These are phyloP conservation scores for Cromileptes altivelis DNA, from an alignment of 2,113 vertebrate species.

Conservation along the genomic window DNA sequence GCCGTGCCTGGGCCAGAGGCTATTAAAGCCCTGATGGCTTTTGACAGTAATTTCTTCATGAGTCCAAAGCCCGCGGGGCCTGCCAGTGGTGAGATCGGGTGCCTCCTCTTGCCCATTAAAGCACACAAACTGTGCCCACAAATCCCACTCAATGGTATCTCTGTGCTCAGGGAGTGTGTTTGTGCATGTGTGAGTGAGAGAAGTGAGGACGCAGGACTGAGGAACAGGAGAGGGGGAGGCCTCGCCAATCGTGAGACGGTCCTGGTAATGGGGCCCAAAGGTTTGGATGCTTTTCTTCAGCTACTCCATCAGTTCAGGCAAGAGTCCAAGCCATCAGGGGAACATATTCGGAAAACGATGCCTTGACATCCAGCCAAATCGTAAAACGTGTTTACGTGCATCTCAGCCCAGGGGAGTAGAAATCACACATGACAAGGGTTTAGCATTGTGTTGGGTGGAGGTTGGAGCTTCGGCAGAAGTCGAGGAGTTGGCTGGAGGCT, in stretches of 20 bases:
- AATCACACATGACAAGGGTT: conserved; percentile 70
- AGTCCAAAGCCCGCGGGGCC: conserved; percentile 63
- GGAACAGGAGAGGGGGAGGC: conserved; percentile 39
- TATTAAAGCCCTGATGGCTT: conserved; percentile 82
- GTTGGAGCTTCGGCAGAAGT: conserved; percentile 3
- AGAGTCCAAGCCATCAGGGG: conserved; percentile 63
- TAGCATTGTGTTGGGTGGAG: conserved; percentile 50
- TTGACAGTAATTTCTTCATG: conserved; percentile 85
- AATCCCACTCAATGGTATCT: conserved; percentile 82
- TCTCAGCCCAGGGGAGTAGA: conserved; percentile 65
- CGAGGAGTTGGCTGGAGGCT: conserved; percentile 19
- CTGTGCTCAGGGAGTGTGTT: conserved; percentile 78
- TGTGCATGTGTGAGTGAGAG: conserved; percentile 65
- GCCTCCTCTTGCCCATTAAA: conserved; percentile 81
- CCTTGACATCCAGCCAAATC: conserved; percentile 62
- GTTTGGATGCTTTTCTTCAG: conserved; percentile 66
- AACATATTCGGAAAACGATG: conserved; percentile 70
- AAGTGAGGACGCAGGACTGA: conserved; percentile 58
- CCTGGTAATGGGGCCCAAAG: conserved; percentile 62
- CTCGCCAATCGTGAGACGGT: conserved; percentile 59
- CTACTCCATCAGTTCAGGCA: conserved; percentile 69
- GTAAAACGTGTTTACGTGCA: conserved; percentile 78
- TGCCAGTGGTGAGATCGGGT: conserved; percentile 79
- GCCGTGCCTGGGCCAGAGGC: conserved; percentile 67
- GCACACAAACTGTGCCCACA: conserved; percentile 81